A percentile compares a stretch with the other conserved stretches of the same genome.
phyloP scores from a whole-genome alignment of 1,140 invertebrate genomes.

The Pogonomyrmex californicus region DNA sequence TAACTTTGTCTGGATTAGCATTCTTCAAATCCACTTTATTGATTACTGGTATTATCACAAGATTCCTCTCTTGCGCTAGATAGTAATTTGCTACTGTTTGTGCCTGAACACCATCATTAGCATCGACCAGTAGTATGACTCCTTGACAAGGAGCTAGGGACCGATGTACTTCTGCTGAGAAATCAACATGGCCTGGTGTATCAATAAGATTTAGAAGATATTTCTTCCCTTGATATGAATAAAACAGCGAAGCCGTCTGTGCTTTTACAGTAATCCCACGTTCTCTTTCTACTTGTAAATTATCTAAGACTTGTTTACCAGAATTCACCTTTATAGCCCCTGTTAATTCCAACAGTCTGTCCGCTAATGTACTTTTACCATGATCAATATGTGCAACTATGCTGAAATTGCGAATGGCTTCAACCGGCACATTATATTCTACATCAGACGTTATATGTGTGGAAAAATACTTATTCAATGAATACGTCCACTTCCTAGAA shows the following conservation, averaged over 20 bases:
- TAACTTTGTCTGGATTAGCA: constrained; percentile 94
- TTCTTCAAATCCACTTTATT: constrained; percentile 99
- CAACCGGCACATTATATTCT: constrained; percentile 87
- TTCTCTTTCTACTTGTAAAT: constrained; percentile 96
- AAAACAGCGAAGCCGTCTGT: constrained; percentile 96
- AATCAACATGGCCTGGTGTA: constrained; percentile 99
- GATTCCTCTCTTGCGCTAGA: constrained; percentile 94
- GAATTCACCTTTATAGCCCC: constrained; percentile 92
- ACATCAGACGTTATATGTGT: constrained; percentile 64
- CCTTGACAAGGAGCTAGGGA: constrained; percentile 98
- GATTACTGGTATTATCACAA: constrained; percentile 96
- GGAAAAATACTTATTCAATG: constrained; percentile 57
- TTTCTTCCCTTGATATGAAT: constrained; percentile 89
- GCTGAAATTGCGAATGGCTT: constrained; percentile 96
- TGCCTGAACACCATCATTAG: constrained; percentile 98
- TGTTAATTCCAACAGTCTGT: constrained; percentile 96
- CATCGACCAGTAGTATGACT: constrained; percentile 97
- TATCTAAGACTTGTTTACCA: constrained; percentile 95
- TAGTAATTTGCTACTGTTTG: constrained; percentile 99
- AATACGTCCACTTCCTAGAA: constrained; percentile 23
- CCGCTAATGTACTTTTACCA: constrained; percentile 98
- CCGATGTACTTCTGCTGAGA: constrained; percentile 97
- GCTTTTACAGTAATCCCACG: constrained; percentile 99
- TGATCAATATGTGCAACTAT: constrained; percentile 99
- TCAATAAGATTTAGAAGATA: constrained; percentile 99